Evolutionary conservation across 2,888 invertebrate genomes (phyloP).

Genomic region (Cryptocephalus moraei): DNA sequence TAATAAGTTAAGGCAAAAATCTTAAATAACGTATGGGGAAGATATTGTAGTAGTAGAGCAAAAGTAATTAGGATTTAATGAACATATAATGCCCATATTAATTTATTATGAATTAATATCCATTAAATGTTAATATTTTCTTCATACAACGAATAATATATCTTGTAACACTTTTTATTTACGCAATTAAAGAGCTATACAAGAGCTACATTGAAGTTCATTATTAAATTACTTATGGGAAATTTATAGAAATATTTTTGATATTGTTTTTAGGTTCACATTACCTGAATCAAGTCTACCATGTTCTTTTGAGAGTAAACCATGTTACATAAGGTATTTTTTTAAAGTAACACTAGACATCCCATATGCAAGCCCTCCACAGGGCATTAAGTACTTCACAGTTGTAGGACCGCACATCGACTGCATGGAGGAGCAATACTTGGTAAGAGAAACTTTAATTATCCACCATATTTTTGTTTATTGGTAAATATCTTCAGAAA

Average conservation of each 20-base stretch:
- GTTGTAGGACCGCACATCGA: conserved; percentile 69
- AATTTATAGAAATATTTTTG: background rate
- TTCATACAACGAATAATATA: too few species aligned
- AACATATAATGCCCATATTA: too few species aligned
- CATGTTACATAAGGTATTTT: conserved; percentile 63
- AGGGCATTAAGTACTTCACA: conserved; percentile 71
- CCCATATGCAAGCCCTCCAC: conserved; percentile 68
- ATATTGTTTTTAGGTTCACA: conserved; percentile 41
- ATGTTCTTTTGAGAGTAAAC: conserved; percentile 66
- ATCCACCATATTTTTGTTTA: background rate
- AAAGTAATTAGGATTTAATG: too few species aligned
- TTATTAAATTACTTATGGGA: too few species aligned
- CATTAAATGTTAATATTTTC: too few species aligned
- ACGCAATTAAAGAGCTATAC: too few species aligned
- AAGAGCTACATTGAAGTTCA: too few species aligned
- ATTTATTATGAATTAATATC: too few species aligned
- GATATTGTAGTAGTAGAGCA: too few species aligned
- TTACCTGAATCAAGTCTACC: conserved; percentile 64
- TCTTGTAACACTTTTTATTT: too few species aligned
- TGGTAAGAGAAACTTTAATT: conserved; percentile 41
- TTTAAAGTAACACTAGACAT: conserved; percentile 64
- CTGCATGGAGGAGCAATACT: conserved; percentile 69
- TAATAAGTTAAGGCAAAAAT: too few species aligned
- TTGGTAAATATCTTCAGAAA: conserved; percentile 41
- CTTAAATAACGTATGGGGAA: too few species aligned